Evolutionary conservation across 2,797 vertebrate genomes (phyloP), one percentile per base, ranked within the genome.

Genomic region (Mus caroli): DNA sequence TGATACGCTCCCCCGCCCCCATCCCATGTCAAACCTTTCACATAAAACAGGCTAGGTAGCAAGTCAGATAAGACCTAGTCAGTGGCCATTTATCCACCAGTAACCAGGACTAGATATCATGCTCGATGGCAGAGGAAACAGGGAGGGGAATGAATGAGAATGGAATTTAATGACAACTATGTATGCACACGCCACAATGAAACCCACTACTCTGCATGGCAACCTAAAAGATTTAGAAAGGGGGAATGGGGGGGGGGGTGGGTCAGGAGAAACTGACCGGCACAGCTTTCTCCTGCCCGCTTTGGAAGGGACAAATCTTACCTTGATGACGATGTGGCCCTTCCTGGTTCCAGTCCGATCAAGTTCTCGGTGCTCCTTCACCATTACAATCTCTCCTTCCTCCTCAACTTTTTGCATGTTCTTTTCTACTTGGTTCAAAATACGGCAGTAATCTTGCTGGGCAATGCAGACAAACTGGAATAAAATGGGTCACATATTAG

Each of bases 371-470:
- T 99, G 99, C 52, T 99, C 99, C 98, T 99, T 99, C 96, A 99
- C 99, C 99, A 99, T 99, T 86, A 99, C 99, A 14, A 99, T 99
- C 98, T 99, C 99, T 0, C 99, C 99, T 98, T 99, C 99, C 97
- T 99, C 99, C 97, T 99, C 99, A 1, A 99, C 99, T 97, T 99
- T 99, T 98, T 99, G 99, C 99, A 99, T 99, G 98, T 99, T 99
- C 98, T 99, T 99, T 98, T 99, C 99, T 94, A 99, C 99, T 98
- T 99, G 99, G 98, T 99, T 99, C 96, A 99, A 99, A 98, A 99
- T 99, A 98, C 99, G 99, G 98, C 99, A 99, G 98, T 99, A 99
- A 98, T 99, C 99, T 97, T 99, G 99, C 99, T 99, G 99, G 58
- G 99, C 99, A 98, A 99, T 99, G 97, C 99, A 99, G 97, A 99